Evolutionary conservation across 2,888 invertebrate species (phyloP), one percentile per base, ranked within the genome.

Genomic region (Epistrophe grossulariae): DNA sequence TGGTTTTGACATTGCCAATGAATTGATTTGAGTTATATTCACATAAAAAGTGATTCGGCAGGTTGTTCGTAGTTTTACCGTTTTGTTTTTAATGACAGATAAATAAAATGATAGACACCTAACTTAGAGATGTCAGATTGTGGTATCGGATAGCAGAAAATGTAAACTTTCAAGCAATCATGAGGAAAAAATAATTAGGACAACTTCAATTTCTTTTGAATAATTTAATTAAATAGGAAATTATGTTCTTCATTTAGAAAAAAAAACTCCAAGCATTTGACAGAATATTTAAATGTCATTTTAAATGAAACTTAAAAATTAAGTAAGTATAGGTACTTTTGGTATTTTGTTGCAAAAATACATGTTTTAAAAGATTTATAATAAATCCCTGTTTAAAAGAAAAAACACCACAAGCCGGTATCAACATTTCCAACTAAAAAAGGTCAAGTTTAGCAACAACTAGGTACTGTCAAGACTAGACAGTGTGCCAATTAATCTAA

Each of bases 371-470:
- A 50, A 40, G 9, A 19, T 15, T 9, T 5, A 40, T 62, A 78
- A 74, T 81, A 78, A 84, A 84, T 84, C 80, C 77, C 66, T 11
- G 31, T 24, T 59, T 15, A 28, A 28, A 45, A 19, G 35, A 15
- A n/a, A 38, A 43, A 45, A 13, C 11, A 19, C 19, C 13, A n/a
- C 15, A 15, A 52, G 38, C 45, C 59, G 59, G 38, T 52, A 55
- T 43, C 11, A 4, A 19, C 28, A 31, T 24, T 55, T 72, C 7
- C 17, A 17, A 35, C 31, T 40, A 11, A 62, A 68, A 81, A 85
- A 82, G 85, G 82, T 85, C 85, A 85, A 85, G 85, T 84, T 79
- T 71, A 78, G n/a, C 62, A 43, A 62, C 24, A 78, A 19, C 62
- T n/a, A n/a, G n/a, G n/a, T n/a, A 62, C 40, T 60, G 79, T 60